A percentile compares a stretch with the other conserved stretches of the same genome.
These are phyloP conservation scores for Dryas iulia DNA, from an alignment of 1,140 invertebrate genomes.

Conservation along the genomic window DNA sequence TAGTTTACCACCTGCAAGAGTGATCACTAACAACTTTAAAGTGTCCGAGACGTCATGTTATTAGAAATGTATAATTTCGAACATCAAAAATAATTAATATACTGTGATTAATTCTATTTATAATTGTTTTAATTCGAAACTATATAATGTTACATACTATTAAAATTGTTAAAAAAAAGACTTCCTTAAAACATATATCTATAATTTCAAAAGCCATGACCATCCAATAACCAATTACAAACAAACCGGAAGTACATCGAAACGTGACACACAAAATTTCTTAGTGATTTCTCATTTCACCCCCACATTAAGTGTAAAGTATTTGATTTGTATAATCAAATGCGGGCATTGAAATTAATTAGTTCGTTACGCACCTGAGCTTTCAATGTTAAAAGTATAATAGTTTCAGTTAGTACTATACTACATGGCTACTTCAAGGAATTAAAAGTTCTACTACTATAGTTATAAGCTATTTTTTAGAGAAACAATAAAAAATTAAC, in stretches of 20 bases:
- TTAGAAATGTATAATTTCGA: too few species aligned
- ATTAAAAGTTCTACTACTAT: not conserved
- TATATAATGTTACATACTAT: too few species aligned
- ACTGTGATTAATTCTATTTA: too few species aligned
- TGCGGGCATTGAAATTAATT: conserved; percentile 78
- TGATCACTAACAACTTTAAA: too few species aligned
- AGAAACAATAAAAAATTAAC: not conserved
- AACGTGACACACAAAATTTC: conserved; percentile 79
- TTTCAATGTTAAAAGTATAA: conserved; percentile 30
- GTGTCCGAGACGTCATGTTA: too few species aligned
- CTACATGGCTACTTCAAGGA: not conserved
- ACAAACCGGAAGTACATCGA: conserved; percentile 61
- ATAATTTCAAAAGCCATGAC: conserved; percentile 15
- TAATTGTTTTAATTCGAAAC: too few species aligned
- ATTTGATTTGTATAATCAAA: conserved; percentile 80
- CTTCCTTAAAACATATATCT: conserved; percentile 13
- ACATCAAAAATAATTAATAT: too few species aligned
- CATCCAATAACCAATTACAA: conserved; percentile 67
- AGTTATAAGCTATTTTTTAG: not conserved
- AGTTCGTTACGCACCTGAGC: conserved; percentile 78
- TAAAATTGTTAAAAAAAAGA: not conserved
- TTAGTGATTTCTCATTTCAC: conserved; percentile 79
- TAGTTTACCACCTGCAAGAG: too few species aligned
- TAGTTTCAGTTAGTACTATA: too few species aligned
- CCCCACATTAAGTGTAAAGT: conserved; percentile 61